Base-by-base conservation (phyloP, 2,797 vertebrate genomes). In the Selene dorsalis region DNA sequence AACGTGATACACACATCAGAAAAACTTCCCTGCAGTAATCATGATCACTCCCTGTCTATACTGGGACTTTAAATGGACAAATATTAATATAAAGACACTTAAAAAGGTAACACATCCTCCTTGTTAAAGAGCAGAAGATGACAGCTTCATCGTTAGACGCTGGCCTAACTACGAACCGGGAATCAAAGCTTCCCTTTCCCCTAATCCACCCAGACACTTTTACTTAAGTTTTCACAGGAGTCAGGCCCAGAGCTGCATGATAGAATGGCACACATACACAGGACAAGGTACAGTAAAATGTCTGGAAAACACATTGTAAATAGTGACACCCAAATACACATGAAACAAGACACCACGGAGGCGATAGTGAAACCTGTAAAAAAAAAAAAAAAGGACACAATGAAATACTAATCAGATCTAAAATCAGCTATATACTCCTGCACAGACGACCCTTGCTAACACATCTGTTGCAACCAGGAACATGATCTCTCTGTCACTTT, bases 1-100 rank as follows among this genome's bases (percentile, higher is more conserved):
- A 91, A 94, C 43, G 68, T 35, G 90, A 94, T 93, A 90, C 85
- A 79, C 80, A 77, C 80, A 82, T 86, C 71, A 90, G 84, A 90
- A 84, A 82, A 79, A 67, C 80, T 87, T n/a, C 85, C 65, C 64
- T 75, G 60, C 64, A 50, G 69, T 80, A 82, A 87, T 87, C 76
- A 72, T 75, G 82, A 87, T 87, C 80, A 76, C 81, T 79, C 75
- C 52, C 76, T 47, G 78, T 80, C 86, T 82, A 66, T 87, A 66
- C 20, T 45, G 53, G 73, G 65, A 67, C 70, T 91, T 91, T 87
- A 89, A 85, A 80, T 67, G 62, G 71, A 81, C 83, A 84, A 88
- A 91, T 80, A 91, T 85, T 82, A 79, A 83, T 78, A 88, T 72
- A 79, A 80, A 84, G 84, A 89, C 77, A 88, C 90, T 91, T 82